Percentiles rank a stretch among this genome's conserved stretches.
Conservation (phyloP, 2,113 vertebrate genomes). For the Oncorhynchus mykiss region DNA sequence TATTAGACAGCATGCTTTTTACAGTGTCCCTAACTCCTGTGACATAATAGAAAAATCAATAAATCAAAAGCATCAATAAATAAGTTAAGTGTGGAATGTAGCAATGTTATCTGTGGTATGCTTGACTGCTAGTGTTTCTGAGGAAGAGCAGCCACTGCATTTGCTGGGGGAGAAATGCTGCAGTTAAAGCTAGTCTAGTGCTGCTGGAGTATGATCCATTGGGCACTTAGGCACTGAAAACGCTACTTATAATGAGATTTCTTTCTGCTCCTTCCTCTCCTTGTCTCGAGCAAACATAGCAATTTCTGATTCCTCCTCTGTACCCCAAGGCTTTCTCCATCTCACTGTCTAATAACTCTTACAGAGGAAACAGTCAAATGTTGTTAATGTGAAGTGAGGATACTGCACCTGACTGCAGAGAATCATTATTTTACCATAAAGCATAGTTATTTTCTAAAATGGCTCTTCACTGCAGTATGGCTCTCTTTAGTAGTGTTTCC, state of each 20-base stretch:
- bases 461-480: neutral
- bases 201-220: slow-evolving; percentile 4
- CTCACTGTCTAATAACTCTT: neutral
- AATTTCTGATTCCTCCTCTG: slow-evolving; percentile 18
- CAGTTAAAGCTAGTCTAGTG: neutral
- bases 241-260: slow-evolving; percentile 18
- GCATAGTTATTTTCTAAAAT: neutral
- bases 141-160: neutral
- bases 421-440: slow-evolving; percentile 6
- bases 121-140: neutral
- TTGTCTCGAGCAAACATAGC: slow-evolving; percentile 28
- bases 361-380: slow-evolving; percentile 20
- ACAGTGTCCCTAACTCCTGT: neutral
- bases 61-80: neutral
- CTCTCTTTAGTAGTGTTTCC: neutral
- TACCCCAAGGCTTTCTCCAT: neutral
- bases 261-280: neutral
- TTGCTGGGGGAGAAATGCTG: slow-evolving; percentile 6
- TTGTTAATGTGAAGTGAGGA: neutral
- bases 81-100: neutral
- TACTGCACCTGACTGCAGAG: slow-evolving; percentile 3
- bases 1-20: neutral
- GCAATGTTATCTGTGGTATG: neutral
- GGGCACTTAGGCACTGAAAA: neutral
- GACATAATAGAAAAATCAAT: neutral